Evolutionary conservation across 2,888 invertebrate species (phyloP).

Genomic region (Baronia brevicornis): DNA sequence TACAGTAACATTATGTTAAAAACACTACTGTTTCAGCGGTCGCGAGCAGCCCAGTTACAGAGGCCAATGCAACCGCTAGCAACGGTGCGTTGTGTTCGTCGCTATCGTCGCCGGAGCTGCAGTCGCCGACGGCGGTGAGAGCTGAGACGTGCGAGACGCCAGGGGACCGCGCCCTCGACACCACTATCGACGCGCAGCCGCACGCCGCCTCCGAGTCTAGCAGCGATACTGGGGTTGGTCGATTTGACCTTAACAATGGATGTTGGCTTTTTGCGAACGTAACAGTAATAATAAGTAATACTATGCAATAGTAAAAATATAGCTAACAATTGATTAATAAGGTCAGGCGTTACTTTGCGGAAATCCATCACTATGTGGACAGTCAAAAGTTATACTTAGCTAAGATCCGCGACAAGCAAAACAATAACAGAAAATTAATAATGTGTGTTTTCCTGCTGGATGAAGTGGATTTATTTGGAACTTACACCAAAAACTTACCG

Average conservation of each 20-base stretch:
- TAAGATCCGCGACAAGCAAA: no score
- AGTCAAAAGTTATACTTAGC: no score
- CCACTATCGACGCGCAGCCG: conserved; percentile 20
- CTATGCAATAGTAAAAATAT: no score
- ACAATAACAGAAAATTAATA: no score
- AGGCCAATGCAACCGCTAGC: conserved; percentile 25
- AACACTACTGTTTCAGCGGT: conserved; percentile 35
- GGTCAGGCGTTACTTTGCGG: no score
- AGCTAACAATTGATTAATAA: no score
- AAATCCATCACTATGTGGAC: no score
- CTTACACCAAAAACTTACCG: no score
- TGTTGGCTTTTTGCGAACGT: background rate
- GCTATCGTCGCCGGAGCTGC: conserved; percentile 66
- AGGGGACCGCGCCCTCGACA: conserved; percentile 11
- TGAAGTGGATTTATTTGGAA: no score
- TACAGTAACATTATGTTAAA: no score
- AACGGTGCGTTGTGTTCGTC: conserved; percentile 49
- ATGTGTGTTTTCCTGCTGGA: no score
- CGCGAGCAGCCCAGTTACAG: conserved; percentile 44
- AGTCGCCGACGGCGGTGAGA: conserved; percentile 23
- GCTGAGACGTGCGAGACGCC: conserved; percentile 16
- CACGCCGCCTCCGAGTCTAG: conserved; percentile 51
- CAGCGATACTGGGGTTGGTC: conserved; percentile 60
- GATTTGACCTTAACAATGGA: background rate
- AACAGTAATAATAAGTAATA: background rate